phyloP scores from a whole-genome alignment of 2,888 invertebrate species.

The Siphlonurus alternatus region DNA sequence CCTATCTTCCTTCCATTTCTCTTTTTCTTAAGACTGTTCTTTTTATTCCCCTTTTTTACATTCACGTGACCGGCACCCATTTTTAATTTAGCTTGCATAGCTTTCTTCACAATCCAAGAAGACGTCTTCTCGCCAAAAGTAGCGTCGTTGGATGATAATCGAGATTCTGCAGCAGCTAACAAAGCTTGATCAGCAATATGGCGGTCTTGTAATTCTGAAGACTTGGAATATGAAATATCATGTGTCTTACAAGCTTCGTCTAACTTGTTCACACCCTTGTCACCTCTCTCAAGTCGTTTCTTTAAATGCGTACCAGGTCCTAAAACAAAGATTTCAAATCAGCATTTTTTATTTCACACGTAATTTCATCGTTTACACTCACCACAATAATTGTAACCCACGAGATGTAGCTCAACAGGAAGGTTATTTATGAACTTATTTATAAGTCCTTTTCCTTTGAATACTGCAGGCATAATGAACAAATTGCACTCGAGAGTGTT shows the following conservation, averaged over 20 bases:
- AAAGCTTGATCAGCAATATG: conserved; percentile 10
- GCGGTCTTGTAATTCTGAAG: conserved; percentile 7
- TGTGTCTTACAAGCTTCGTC: conserved; percentile 5
- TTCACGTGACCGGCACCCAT: conserved; percentile 11
- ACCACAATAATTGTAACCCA: too few relatives aligned
- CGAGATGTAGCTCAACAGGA: too few relatives aligned
- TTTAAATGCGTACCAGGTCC: conserved; percentile 10
- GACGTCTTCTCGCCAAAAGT: conserved; percentile 10
- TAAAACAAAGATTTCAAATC: too few relatives aligned
- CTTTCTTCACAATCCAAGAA: conserved; percentile 10
- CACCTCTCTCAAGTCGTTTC: conserved; percentile 5
- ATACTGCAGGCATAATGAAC: too few relatives aligned
- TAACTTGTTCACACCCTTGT: conserved; percentile 6
- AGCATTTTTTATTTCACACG: too few relatives aligned
- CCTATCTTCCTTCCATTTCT: too few relatives aligned
- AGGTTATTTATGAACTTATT: too few relatives aligned
- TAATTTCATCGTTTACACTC: too few relatives aligned
- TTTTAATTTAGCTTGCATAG: conserved; percentile 14
- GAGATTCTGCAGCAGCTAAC: conserved; percentile 10
- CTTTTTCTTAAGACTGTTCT: too few relatives aligned
- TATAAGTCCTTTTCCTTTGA: too few relatives aligned
- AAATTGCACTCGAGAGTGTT: too few relatives aligned
- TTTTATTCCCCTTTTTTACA: too few relatives aligned
- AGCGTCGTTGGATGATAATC: conserved; percentile 11
- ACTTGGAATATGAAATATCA: conserved; percentile 7